Base-by-base conservation (phyloP, 2,888 invertebrate species). In the Scaptomyza cyrtandrae region DNA sequence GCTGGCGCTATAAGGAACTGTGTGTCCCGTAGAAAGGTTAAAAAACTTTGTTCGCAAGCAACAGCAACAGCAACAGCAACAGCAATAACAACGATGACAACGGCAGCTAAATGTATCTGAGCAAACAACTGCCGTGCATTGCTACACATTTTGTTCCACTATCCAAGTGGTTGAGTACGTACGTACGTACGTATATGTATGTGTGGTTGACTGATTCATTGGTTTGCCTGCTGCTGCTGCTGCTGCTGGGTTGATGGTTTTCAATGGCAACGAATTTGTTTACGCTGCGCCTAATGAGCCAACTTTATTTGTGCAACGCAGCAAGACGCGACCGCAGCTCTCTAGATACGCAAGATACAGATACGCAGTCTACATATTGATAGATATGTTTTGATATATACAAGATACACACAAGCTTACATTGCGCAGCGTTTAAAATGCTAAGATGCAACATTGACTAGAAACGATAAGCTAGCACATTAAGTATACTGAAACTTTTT, bases 241-340 rank as follows among this genome's bases (percentile, higher is more conserved):
- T 39, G 39, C 39, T 39, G 44, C 27, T 37, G 35, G 27, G 31
- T 46, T 75, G 60, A 56, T 62, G 58, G 60, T 70, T 57, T 62
- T 64, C 61, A 60, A 56, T 75, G 71, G 56, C 83, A 74, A 46
- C 61, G 68, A 83, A 82, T 82, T 80, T 82, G 82, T 82, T 82
- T 82, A 75, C 80, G 71, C 84, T 84, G 82, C 75, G 84, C 80
- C 82, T 82, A 82, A 82, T 82, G 82, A 82, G 82, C 66, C 82
- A 83, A 78, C 72, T 53, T 67, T 78, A 72, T 78, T 78, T 78
- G 79, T 75, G 76, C 66, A 70, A 55, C 66, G 75, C 78, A 71
- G 66, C 63, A 71, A 75, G 75, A 67, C 75, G 77, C 70, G 78
- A 71, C 71, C 70, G 45, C 72, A 44, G 63, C 57, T 68, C 63